Evolutionary conservation across 2,113 vertebrate species (phyloP).

Genomic region (Sclerurus mexicanus): DNA sequence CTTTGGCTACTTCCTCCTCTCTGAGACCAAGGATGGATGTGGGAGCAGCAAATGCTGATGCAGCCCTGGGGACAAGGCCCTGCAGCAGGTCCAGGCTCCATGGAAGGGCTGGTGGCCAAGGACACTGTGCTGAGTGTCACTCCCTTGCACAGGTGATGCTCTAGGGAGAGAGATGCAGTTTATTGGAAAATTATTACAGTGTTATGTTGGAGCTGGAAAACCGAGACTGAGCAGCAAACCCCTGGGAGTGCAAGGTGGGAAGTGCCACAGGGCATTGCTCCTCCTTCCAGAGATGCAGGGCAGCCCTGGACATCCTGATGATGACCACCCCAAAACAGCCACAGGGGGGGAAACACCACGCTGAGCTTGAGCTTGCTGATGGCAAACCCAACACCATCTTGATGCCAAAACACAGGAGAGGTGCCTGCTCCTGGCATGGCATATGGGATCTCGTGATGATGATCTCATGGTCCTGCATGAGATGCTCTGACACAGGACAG

Average conservation of each 20-base stretch:
- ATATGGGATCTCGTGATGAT: not conserved
- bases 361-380: fast-evolving
- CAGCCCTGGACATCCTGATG: not conserved
- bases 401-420: not conserved
- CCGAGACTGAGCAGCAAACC: fast-evolving
- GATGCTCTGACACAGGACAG: not conserved
- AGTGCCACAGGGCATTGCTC: fast-evolving
- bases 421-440: fast-evolving
- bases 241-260: not conserved
- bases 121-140: not conserved
- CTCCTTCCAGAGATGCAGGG: not conserved
- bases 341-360: not conserved
- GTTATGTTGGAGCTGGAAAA: not conserved
- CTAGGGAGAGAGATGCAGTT: not conserved
- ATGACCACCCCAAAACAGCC: not conserved
- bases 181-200: not conserved
- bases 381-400: not conserved
- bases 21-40: not conserved
- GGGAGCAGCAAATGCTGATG: not conserved
- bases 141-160: not conserved
- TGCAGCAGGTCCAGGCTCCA: not conserved
- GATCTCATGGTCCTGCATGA: not conserved
- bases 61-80: not conserved
- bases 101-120: not conserved
- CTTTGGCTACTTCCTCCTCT: not conserved